Base-by-base conservation (phyloP, 2,888 invertebrate species). In the Cantharis lateralis region DNA sequence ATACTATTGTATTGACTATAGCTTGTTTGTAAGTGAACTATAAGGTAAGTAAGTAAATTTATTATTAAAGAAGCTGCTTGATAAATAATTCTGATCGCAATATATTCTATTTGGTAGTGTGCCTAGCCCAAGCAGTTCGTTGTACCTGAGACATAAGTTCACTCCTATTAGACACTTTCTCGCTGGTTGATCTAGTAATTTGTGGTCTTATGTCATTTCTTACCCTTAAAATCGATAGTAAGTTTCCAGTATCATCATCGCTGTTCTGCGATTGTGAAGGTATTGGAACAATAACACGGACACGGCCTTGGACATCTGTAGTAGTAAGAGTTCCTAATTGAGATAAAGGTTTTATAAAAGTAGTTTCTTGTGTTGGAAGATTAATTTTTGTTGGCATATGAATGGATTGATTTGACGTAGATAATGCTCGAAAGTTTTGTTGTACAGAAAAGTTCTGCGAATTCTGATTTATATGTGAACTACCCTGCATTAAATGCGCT, bases 61-160 rank as follows among this genome's bases (percentile, higher is more conserved):
- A n/a, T n/a, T n/a, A n/a, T n/a, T n/a, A 64, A 62, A 70, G 66
- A 76, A 64, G 13, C 76, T 73, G 74, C 77, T 79, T 62, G 71
- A 16, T 28, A 75, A 32, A 62, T 66, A 20, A 20, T 66, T 20
- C 24, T 66, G n/a, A 15, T 20, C 24, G 20, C 18, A 28, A 70
- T 64, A 64, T 66, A 15, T 61, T 68, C n/a, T 74, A 96, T 89
- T 96, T 96, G 32, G 96, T 96, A 26, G 96, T 96, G 86, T 96
- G 96, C 82, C 96, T 90, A 16, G 95, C 95, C 96, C 96, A 96
- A 79, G 93, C 92, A 9, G 94, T 93, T 81, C 96, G 90, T 84
- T 93, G 93, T 82, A 96, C 92, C 83, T 95, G 94, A 20, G 93
- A 93, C 95, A 96, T 95, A 86, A 95, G 91, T 86, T 96, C 95